A percentile compares a stretch with the other conserved stretches of the same genome.
Conservation (phyloP, 2,113 vertebrate genomes). For the Sminthopsis crassicaudata region DNA sequence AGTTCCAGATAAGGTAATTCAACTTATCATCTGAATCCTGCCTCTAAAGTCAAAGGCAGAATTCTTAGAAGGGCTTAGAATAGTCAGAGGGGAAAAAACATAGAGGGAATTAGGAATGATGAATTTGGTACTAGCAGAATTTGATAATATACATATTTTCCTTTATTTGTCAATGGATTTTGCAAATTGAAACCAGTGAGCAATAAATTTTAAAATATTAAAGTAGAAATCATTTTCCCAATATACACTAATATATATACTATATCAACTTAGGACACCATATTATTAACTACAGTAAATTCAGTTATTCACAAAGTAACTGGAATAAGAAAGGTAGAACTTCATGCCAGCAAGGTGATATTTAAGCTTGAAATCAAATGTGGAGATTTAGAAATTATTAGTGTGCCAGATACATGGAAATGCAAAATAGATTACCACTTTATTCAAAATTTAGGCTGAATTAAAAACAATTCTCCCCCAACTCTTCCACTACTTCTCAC, state of each 20-base stretch:
- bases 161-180: not conserved
- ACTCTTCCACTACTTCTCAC: conserved; percentile 10
- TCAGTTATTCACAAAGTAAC: not conserved
- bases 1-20: not conserved
- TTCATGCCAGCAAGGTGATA: conserved; percentile 47
- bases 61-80: not conserved
- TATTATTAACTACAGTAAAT: not conserved
- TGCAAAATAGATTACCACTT: conserved; percentile 44
- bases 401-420: conserved; percentile 10
- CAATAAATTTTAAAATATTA: not conserved
- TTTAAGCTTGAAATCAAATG: conserved; percentile 60
- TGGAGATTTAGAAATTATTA: conserved; percentile 45
- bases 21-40: not conserved
- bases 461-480: conserved; percentile 20
- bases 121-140: not conserved
- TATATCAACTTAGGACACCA: not conserved
- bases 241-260: not conserved
- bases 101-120: not conserved
- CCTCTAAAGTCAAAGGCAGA: not conserved
- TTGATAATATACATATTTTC: not conserved
- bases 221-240: not conserved
- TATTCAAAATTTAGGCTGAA: conserved; percentile 49
- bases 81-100: not conserved
- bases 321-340: not conserved
- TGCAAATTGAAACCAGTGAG: not conserved